Evolutionary conservation across 2,888 invertebrate species (phyloP), one percentile per base, ranked within the genome.

Genomic region (Watsonalla cultraria): DNA sequence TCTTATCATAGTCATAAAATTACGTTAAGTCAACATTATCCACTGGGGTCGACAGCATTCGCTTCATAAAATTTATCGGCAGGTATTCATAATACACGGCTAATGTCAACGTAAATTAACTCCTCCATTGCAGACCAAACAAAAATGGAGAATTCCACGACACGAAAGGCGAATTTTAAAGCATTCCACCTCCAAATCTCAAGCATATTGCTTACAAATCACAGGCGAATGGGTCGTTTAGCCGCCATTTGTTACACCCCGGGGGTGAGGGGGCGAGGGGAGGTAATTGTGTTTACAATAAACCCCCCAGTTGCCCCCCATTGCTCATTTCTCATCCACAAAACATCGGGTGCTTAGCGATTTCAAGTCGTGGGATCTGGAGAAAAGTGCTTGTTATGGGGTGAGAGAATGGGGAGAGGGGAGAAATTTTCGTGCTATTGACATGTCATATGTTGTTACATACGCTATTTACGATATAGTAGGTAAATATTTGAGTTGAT

Each of bases 181-280:
- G 75, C 78, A 79, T 83, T 84, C 77, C 74, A 72, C 79, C 81
- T 82, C 82, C 84, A 86, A 85, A 89, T 86, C 86, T 86, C 78
- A 84, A 83, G 86, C 88, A 86, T 89, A 90, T 88, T 89, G 89
- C 86, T 86, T 87, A 90, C 90, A 90, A 90, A 90, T 89, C 89
- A 89, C 87, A 76, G 72, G 80, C 80, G 84, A 89, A 89, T 88
- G 84, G 89, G 86, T 88, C 90, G 90, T 90, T 90, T 88, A 89
- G 87, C 86, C 80, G 77, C 83, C 86, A 85, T 90, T 90, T 85
- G 86, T 82, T 81, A 85, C 76, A 83, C 78, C 73, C 68, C 62
- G 70, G 75, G 79, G 72, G 75, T 58, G 61, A 57, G 61, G 64
- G 72, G 62, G 65, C 11, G 11, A 1, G 65, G 74, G 81, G 81